A percentile compares a stretch with the other conserved stretches of the same genome.
Evolutionary conservation across 2,113 vertebrate species (phyloP).

Genomic region (Phocoena phocoena): DNA sequence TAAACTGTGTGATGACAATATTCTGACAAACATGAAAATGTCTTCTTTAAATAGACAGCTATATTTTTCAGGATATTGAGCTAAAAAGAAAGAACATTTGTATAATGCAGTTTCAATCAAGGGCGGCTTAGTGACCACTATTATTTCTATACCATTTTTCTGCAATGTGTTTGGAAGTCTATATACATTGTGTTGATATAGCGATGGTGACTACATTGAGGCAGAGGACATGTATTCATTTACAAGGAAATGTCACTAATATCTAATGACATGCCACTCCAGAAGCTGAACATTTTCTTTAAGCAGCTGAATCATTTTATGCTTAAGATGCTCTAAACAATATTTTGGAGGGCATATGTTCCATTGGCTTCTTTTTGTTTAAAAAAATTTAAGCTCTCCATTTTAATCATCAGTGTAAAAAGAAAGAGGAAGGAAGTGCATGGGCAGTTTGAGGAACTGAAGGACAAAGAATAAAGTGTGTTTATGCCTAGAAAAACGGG

Average conservation of each 20-base stretch:
- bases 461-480: background rate
- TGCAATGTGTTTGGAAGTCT: background rate
- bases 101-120: constrained; percentile 71
- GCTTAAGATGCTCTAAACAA: background rate
- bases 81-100: constrained; percentile 56
- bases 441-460: background rate
- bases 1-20: constrained; percentile 73
- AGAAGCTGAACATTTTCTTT: background rate
- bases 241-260: background rate
- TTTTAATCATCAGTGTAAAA: background rate
- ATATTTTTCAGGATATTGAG: constrained; percentile 79
- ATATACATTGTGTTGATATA: background rate
- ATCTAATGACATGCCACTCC: background rate
- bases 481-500: background rate
- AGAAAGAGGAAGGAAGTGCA: background rate
- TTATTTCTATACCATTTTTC: constrained; percentile 52
- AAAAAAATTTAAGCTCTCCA: background rate
- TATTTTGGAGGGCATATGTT: constrained; percentile 10
- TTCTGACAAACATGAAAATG: constrained; percentile 77
- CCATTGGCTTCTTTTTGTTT: background rate
- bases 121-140: constrained; percentile 53
- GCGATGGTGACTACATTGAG: background rate
- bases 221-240: background rate
- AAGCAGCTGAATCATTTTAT: constrained; percentile 37
- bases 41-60: constrained; percentile 81